Evolutionary conservation across 2,113 vertebrate species (phyloP), one percentile per base, ranked within the genome.

Genomic region (Setophaga kirtlandii): DNA sequence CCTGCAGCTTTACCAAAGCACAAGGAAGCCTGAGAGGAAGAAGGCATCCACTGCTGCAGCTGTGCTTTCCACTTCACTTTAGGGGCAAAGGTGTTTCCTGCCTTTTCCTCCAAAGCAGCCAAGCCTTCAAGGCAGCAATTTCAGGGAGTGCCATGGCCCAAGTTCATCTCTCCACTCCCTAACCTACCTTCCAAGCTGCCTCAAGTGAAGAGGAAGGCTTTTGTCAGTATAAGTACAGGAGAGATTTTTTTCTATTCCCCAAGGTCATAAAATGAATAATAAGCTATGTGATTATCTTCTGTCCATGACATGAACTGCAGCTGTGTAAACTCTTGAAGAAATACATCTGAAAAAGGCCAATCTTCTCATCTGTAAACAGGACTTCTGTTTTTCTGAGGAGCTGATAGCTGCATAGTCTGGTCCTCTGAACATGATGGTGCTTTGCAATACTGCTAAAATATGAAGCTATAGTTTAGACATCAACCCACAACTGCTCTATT

Each of bases 301-400:
- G 53, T 6, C n/a, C 17, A 23, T 3, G 11, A 35, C 37, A 62
- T 18, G 33, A 88, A 55, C 25, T 46, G 75, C 83, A 94, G 91
- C 82, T 94, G 89, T 82, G n/a, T 78, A 90, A 90, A 92, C 46
- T 33, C 83, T 16, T n/a, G 33, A 83, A 92, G 60, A 82, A 94
- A 74, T 35, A 78, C 7, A 87, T 62, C 41, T 47, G 22, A 65
- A 74, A 87, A 87, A 74, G 47, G 69, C 8, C 6, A 15, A 42
- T 53, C 65, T 87, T 64, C 63, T 74, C 10, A 58, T 79, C 31
- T 70, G 24, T 55, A 63, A 94, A 79, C 10, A 75, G 23, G 39
- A 53, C 20, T 90, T 71, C 42, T 68, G 62, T 70, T 74, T 82
- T 82, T 58, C 69, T 41, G 75, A 79, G 24, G 31, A 90, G 46